Base-by-base conservation (phyloP, 2,888 invertebrate species). In the Amaurobius ferox region DNA sequence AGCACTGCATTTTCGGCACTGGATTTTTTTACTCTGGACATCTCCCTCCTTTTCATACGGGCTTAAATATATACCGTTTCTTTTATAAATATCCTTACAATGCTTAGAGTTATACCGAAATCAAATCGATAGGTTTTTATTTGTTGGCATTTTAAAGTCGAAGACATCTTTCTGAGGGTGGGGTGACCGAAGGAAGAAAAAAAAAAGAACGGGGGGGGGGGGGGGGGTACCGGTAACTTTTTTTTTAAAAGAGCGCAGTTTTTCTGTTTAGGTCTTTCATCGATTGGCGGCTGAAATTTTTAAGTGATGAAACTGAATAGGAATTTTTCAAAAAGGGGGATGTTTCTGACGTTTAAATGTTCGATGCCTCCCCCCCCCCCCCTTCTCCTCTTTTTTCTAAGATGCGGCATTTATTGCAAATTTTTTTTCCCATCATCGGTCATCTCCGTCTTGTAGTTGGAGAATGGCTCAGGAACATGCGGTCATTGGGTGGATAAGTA, bases 341-440 rank as follows among this genome's bases (percentile, higher is more conserved):
- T 83, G 83, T 72, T 77, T 83, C 61, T 83, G 83, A 83, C 83
- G 44, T 83, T 83, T 77, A 83, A 83, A 83, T 77, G 83, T 83
- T 72, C 55, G 5, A n/a, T 55, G 5, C 11, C 23, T 23, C 11
- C 2, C 19, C 23, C 23, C 23, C 23, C 55, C 44, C 9, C 2
- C 16, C 16, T 44, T 44, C 16, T 16, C 23, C 16, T 16, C 2
- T 44, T 44, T 44, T 11, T 44, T 11, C 2, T 16, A 55, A 23
- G 55, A 55, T n/a, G 55, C 23, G 5, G 55, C 19, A 23, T 55
- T 55, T 23, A 55, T 55, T 55, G 23, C 23, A 44, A 44, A 13
- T 44, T 44, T 55, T 55, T 55, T 55, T 55, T 55, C 55, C 23
- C 2, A 23, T 55, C 55, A 55, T 55, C 55, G 55, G 55, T 55